Evolutionary conservation across 2,888 invertebrate genomes (phyloP), one percentile per base, ranked within the genome.

Genomic region (Tridacna crocea): DNA sequence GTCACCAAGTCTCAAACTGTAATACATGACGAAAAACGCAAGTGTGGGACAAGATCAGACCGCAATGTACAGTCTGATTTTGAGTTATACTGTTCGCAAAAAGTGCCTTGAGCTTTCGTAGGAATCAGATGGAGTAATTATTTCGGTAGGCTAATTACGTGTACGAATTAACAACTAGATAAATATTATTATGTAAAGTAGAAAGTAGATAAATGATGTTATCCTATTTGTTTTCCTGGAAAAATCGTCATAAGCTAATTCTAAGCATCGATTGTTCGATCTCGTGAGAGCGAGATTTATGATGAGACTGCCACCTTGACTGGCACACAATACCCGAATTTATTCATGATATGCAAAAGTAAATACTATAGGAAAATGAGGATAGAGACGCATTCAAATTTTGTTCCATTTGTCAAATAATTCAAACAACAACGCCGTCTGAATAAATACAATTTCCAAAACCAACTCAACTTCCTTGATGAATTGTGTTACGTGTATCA

Each of bases 311-410:
- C 12, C 73, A 58, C 46, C 70, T 24, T 51, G 51, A 51, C 48
- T 70, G 51, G 70, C 22, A 47, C 47, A 77, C 77, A 77, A 77
- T 72, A 27, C 55, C 2, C 26, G 46, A 61, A 78, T 63, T 72
- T 84, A 84, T 84, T 84, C 84, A 84, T 84, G 84, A 84, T 65
- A 82, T 81, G 81, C 84, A 51, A 75, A 66, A 68, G 84, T 79
- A 84, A 84, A 84, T 72, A 84, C 46, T 66, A 26, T 60, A 17
- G 70, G 61, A 77, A 81, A 81, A 81, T 70, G 36, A 36, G 70
- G 76, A 70, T 72, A 76, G 76, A 73, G 60, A 58, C 26, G 77
- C 63, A 82, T 84, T 84, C 79, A 84, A 76, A 77, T 66, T 47
- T 65, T 77, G 72, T 60, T 61, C 76, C 55, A 79, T 84, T 84